Percentiles rank a stretch among this genome's conserved stretches.
phyloP scores from a whole-genome alignment of 2,113 vertebrate genomes.

The Bombycilla garrulus region DNA sequence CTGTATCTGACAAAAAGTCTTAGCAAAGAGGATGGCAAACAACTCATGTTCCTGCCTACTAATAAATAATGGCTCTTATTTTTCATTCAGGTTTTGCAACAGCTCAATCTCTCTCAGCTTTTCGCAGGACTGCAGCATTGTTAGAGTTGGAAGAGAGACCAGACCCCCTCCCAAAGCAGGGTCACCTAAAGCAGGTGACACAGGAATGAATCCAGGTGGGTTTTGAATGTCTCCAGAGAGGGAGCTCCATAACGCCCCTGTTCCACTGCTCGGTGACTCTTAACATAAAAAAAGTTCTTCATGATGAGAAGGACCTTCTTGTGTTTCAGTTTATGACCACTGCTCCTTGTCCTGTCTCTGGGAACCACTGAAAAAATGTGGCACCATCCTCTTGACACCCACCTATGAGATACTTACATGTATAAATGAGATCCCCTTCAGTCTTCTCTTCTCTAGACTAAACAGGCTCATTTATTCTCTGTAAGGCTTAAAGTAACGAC shows the following conservation, averaged over 20 bases:
- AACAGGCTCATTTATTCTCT: background rate
- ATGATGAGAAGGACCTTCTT: background rate
- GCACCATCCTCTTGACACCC: background rate
- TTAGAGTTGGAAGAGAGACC: background rate
- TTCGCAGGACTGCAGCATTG: background rate
- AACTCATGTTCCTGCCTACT: background rate
- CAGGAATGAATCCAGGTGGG: background rate
- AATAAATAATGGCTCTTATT: background rate
- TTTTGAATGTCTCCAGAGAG: background rate
- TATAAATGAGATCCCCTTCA: background rate
- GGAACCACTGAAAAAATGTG: background rate
- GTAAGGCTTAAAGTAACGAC: background rate
- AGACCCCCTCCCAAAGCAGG: background rate
- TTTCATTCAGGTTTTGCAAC: background rate
- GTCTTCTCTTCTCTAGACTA: background rate
- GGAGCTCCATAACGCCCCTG: background rate
- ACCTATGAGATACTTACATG: fast-evolving
- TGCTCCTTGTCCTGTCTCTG: background rate
- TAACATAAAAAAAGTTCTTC: background rate
- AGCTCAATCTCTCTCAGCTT: background rate
- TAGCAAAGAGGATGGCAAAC: background rate
- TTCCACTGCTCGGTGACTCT: background rate
- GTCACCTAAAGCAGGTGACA: background rate
- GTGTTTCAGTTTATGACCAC: background rate
- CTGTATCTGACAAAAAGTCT: background rate